Conservation (phyloP, 2,797 vertebrate species). For the Sternarchorhynchus goeldii region DNA sequence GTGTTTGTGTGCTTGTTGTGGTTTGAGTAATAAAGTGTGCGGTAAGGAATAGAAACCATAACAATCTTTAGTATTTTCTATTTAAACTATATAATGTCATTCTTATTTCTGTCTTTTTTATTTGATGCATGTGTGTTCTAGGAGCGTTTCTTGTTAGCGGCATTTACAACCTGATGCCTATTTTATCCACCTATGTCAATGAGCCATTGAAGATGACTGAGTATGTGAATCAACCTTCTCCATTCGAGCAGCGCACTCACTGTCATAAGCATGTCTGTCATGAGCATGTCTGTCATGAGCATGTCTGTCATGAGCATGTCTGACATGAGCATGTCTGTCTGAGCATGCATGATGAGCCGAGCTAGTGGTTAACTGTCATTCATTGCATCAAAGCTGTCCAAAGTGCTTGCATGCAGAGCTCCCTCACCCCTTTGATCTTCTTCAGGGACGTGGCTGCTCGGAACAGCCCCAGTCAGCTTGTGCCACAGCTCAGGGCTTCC, state of each 20-base stretch:
- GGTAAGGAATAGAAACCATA: background rate
- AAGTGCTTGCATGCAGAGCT: background rate
- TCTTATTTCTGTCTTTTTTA: background rate
- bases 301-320: too few species aligned
- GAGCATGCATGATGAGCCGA: too few species aligned
- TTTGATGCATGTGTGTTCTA: constrained; percentile 55
- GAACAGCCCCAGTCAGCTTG: constrained; percentile 82
- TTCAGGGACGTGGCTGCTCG: constrained; percentile 83
- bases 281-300: too few species aligned
- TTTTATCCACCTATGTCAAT: constrained; percentile 83
- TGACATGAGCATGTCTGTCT: too few species aligned
- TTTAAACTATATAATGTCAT: background rate
- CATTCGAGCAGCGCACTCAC: background rate
- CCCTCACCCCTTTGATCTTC: background rate
- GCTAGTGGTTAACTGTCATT: background rate
- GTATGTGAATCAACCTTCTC: constrained; percentile 67
- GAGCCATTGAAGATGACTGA: constrained; percentile 80
- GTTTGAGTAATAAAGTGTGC: background rate
- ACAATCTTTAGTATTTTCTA: background rate
- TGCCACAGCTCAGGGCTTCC: constrained; percentile 58
- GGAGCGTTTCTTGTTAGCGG: constrained; percentile 91
- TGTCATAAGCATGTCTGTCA: background rate
- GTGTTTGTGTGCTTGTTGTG: constrained; percentile 61
- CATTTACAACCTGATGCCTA: constrained; percentile 87
- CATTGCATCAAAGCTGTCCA: background rate